These are phyloP conservation scores for Dendrocincla fuliginosa DNA, from an alignment of 2,797 vertebrate genomes.

Conservation along the genomic window DNA sequence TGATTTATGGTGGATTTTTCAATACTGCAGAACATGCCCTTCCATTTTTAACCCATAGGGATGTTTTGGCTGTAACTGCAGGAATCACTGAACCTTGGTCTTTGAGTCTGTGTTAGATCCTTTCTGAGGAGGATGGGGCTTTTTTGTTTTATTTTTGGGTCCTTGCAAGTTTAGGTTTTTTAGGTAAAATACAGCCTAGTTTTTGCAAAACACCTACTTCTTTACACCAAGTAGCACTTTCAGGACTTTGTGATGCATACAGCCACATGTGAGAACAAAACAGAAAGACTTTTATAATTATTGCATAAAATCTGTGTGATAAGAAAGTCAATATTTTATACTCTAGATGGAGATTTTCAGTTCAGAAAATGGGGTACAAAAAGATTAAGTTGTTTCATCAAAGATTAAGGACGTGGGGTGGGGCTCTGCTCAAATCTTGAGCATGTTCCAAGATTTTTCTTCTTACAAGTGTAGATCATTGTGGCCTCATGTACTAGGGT, in stretches of 20 bases:
- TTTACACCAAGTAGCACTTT: background rate
- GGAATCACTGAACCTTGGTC: background rate
- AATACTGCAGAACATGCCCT: background rate
- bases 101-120: background rate
- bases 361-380: background rate
- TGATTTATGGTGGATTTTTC: background rate
- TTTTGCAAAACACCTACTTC: background rate
- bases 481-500: rapidly evolving
- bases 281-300: background rate
- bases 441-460: background rate
- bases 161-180: background rate
- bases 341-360: background rate
- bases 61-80: background rate
- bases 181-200: background rate
- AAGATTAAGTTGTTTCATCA: background rate
- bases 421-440: background rate
- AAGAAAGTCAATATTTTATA: background rate
- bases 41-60: background rate
- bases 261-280: background rate
- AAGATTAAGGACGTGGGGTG: background rate
- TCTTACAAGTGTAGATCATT: background rate
- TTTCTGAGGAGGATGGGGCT: background rate
- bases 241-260: background rate
- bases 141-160: background rate
- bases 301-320: background rate